Percentiles rank a stretch among this genome's conserved stretches.
These are phyloP conservation scores for Myocastor coypus DNA, from an alignment of 2,113 vertebrate species.

Conservation along the genomic window DNA sequence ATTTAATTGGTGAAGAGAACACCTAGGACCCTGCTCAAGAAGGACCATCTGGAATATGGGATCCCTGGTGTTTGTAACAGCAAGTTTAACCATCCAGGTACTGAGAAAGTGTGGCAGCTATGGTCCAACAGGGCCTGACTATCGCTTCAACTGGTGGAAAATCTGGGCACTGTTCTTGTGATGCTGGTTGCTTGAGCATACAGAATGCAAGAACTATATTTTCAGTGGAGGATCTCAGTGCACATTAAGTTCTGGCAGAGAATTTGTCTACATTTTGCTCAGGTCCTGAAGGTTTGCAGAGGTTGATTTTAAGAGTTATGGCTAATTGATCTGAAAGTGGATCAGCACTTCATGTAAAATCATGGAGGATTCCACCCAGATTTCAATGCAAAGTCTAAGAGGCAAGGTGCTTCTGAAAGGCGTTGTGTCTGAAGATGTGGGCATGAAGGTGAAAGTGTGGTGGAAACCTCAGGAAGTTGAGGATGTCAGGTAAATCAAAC, in stretches of 20 bases:
- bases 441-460: background rate
- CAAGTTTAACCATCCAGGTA: background rate
- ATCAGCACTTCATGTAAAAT: background rate
- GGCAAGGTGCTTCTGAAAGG: background rate
- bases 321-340: background rate
- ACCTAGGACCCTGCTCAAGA: background rate
- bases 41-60: background rate
- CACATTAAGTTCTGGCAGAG: background rate
- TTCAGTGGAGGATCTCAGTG: background rate
- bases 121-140: background rate
- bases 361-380: background rate
- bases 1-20: background rate
- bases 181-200: background rate
- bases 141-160: background rate
- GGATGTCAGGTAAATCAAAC: background rate
- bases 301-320: background rate
- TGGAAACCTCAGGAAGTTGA: background rate
- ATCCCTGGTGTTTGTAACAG: background rate
- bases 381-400: background rate
- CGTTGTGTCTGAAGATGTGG: background rate
- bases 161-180: background rate
- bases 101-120: background rate
- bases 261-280: background rate
- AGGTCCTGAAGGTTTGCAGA: background rate
- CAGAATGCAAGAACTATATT: background rate